These are phyloP conservation scores for Meriones psammophilus DNA, from an alignment of 2,797 vertebrate genomes.

Conservation along the genomic window DNA sequence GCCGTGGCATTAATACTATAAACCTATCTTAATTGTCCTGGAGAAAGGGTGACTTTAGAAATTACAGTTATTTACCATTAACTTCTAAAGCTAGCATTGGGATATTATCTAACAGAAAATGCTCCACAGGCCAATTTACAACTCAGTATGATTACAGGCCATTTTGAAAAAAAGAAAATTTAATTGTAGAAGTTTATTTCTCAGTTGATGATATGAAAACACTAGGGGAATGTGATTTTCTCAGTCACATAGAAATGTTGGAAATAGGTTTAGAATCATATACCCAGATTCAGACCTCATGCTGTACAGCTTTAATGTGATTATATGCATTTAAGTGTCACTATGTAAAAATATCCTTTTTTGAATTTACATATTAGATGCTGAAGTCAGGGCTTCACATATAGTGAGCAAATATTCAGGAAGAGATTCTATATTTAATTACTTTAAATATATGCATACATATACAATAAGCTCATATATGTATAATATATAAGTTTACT, in stretches of 20 bases:
- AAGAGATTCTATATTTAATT: neutral
- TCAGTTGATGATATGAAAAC: slow-evolving; percentile 45
- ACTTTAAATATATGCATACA: neutral
- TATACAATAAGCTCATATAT: neutral
- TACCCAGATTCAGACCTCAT: neutral
- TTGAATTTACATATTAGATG: neutral
- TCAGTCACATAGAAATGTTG: neutral
- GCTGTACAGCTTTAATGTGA: neutral
- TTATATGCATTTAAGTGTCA: neutral
- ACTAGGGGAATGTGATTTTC: neutral
- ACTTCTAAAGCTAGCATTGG: neutral
- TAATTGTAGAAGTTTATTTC: slow-evolving; percentile 49
- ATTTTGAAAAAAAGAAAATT: slow-evolving; percentile 15
- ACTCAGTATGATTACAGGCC: neutral
- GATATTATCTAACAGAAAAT: neutral
- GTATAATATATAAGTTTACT: neutral
- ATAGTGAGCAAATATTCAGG: neutral
- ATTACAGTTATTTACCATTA: neutral
- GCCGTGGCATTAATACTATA: neutral
- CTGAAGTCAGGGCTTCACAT: neutral
- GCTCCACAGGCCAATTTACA: neutral
- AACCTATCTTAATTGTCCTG: neutral
- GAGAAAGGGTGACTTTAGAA: neutral
- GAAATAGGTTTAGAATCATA: neutral
- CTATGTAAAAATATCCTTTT: neutral